phyloP scores from a whole-genome alignment of 2,797 vertebrate species.

The Poliocrania exsul region DNA sequence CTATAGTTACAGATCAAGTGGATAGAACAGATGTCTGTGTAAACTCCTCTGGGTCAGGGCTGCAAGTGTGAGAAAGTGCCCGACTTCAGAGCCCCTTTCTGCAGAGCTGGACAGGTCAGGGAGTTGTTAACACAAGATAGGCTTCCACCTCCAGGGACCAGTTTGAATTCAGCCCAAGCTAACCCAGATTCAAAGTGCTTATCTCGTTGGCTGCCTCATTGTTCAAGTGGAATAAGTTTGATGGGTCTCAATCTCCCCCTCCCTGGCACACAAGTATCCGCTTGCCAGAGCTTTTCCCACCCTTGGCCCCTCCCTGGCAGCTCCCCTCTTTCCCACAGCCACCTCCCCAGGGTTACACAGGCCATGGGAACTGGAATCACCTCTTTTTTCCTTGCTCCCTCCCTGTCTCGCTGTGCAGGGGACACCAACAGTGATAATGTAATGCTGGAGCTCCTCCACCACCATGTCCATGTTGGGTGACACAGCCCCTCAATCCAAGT shows the following conservation, averaged over 20 bases:
- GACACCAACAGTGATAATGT: fast-evolving
- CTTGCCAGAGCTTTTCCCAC: not conserved
- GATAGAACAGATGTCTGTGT: not conserved
- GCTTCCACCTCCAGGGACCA: not conserved
- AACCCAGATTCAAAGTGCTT: not conserved
- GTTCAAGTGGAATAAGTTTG: not conserved
- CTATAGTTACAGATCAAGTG: slow-evolving; percentile 14
- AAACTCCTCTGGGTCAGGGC: not conserved
- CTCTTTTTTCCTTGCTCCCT: not conserved
- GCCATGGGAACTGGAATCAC: slow-evolving; percentile 18
- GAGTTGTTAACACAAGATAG: not conserved
- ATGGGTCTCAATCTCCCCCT: not conserved
- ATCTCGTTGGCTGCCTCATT: not conserved
- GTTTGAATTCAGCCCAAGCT: not conserved
- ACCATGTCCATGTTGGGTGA: fast-evolving
- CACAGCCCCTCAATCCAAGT: not conserved
- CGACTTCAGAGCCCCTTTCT: not conserved
- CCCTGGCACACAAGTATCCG: not conserved
- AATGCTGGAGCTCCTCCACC: not conserved
- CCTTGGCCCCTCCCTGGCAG: not conserved
- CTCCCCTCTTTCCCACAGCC: not conserved
- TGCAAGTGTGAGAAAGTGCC: slow-evolving; percentile 59
- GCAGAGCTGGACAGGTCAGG: not conserved
- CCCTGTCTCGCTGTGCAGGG: not conserved
- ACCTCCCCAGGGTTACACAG: not conserved